Percentiles rank a stretch among this genome's conserved stretches.
phyloP scores from a whole-genome alignment of 2,797 vertebrate species.

The Hoplostethus atlanticus region DNA sequence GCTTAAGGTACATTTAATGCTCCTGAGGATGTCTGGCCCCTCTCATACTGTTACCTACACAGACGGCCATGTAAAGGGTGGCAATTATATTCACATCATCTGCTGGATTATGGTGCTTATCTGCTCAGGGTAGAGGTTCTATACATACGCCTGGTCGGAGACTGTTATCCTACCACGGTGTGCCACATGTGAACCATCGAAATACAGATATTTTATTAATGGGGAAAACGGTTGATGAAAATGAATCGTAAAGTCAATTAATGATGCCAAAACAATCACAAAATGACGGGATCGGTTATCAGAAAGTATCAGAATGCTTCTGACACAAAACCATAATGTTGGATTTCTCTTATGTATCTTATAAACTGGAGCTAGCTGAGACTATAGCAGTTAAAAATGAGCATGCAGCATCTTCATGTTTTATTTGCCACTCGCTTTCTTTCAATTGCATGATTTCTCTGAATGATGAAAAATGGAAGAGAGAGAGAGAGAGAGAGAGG shows the following conservation, averaged over 20 bases:
- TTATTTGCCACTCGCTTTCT: neutral
- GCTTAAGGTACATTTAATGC: conserved; percentile 19
- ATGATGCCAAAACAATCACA: too few relatives aligned
- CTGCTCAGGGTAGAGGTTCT: conserved; percentile 24
- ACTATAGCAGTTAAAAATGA: too few relatives aligned
- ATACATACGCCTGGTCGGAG: conserved; percentile 23
- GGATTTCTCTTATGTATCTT: too few relatives aligned
- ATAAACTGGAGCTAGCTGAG: too few relatives aligned
- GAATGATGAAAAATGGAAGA: too few relatives aligned
- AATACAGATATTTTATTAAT: conserved; percentile 12
- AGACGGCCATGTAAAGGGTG: conserved; percentile 20
- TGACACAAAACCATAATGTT: neutral
- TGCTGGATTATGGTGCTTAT: conserved; percentile 47
- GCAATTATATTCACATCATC: conserved; percentile 31
- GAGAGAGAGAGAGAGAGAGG: too few relatives aligned
- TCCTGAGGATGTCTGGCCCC: neutral
- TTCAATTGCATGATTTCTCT: neutral
- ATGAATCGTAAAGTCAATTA: too few relatives aligned
- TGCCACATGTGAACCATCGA: neutral
- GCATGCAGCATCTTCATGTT: too few relatives aligned
- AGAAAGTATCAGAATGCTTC: neutral
- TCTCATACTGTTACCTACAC: neutral
- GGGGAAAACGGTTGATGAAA: neutral
- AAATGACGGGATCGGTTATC: too few relatives aligned
- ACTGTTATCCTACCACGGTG: conserved; percentile 15